Evolutionary conservation across 2,797 vertebrate species (phyloP).

Genomic region (Astyanax mexicanus): DNA sequence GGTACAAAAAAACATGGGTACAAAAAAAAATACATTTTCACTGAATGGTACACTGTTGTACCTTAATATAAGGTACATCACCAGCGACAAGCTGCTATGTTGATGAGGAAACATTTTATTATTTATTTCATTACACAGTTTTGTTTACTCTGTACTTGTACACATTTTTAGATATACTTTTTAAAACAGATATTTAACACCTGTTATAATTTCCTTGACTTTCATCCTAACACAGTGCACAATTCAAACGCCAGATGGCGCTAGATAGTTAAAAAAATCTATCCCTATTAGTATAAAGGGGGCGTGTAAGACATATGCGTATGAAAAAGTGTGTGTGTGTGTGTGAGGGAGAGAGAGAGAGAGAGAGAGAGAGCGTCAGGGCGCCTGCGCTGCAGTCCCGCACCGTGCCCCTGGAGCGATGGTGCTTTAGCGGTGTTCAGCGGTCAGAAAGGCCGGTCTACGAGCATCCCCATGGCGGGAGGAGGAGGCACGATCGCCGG

Average conservation of each 20-base stretch:
- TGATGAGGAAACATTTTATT: no score
- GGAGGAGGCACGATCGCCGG: constrained; percentile 65
- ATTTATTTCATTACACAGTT: no score
- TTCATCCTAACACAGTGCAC: no score
- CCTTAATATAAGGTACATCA: no score
- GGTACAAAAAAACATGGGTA: no score
- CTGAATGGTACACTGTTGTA: no score
- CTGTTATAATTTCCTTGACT: background rate
- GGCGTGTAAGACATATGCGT: constrained; percentile 32
- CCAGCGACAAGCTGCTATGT: no score
- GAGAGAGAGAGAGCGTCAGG: constrained; percentile 46
- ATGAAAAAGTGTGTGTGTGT: background rate
- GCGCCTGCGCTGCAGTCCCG: constrained; percentile 50
- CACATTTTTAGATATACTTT: no score
- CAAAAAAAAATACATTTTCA: no score
- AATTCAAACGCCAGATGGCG: constrained; percentile 49
- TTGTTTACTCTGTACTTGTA: no score
- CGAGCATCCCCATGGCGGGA: constrained; percentile 45
- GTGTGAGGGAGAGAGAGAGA: constrained; percentile 38
- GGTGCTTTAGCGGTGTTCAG: background rate
- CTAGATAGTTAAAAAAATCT: constrained; percentile 17
- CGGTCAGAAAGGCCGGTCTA: constrained; percentile 50
- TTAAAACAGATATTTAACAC: background rate
- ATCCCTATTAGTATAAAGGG: constrained; percentile 15
- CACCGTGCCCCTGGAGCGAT: constrained; percentile 33